phyloP scores from a whole-genome alignment of 2,888 invertebrate genomes.

The Prosopocoilus inquinatus region DNA sequence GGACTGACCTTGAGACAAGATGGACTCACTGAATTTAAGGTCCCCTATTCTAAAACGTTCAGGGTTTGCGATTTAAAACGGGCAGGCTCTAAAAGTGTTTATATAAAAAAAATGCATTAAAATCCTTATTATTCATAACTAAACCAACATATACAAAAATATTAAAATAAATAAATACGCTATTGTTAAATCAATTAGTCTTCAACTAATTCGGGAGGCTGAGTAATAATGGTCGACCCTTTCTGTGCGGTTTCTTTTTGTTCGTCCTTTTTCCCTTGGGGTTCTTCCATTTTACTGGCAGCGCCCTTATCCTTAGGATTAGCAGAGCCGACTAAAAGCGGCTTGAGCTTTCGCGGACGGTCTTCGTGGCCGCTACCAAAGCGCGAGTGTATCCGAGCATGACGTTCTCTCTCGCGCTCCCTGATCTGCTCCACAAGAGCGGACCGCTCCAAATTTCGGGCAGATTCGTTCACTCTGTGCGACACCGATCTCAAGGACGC shows the following conservation, averaged over 20 bases:
- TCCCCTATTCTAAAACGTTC: no score
- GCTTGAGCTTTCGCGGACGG: neutral
- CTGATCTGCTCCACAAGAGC: neutral
- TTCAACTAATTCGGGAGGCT: neutral
- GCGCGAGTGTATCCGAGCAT: neutral
- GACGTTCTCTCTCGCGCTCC: neutral
- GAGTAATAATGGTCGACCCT: neutral
- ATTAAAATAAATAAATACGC: no score
- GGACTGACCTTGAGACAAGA: no score
- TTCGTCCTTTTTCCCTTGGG: no score
- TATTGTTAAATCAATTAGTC: neutral
- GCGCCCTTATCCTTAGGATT: neutral
- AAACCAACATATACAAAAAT: no score
- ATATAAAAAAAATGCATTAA: no score
- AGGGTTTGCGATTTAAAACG: no score
- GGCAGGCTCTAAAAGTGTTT: no score
- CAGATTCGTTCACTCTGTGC: neutral
- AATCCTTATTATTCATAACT: no score
- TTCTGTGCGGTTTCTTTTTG: neutral
- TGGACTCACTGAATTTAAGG: no score
- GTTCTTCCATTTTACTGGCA: no score
- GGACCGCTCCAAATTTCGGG: neutral
- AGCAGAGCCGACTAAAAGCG: neutral
- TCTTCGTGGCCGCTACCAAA: neutral
- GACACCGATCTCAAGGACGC: neutral